These are phyloP conservation scores for Carassius auratus DNA, from an alignment of 2,113 vertebrate species.

Conservation along the genomic window DNA sequence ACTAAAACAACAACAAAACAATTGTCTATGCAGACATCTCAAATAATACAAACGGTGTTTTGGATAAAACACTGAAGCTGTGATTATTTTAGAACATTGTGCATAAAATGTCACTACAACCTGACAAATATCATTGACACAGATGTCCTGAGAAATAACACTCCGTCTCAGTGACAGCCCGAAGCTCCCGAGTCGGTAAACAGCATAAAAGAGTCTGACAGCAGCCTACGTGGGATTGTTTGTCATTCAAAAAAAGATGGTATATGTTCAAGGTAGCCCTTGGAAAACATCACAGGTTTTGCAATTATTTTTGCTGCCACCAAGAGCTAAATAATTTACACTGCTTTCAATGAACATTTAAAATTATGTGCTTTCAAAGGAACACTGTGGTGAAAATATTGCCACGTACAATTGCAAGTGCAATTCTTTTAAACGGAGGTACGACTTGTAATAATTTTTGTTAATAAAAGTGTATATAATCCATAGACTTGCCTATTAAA, in stretches of 20 bases:
- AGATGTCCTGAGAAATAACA: constrained; percentile 14
- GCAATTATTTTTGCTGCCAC: not conserved
- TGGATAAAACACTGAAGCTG: not conserved
- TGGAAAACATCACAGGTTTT: not conserved
- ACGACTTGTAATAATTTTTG: not conserved
- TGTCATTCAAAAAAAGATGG: not conserved
- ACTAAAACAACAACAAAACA: constrained; percentile 21
- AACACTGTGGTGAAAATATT: not conserved
- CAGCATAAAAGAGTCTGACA: constrained; percentile 6
- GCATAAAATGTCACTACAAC: not conserved
- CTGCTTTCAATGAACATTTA: not conserved
- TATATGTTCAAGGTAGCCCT: not conserved
- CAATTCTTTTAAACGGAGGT: not conserved
- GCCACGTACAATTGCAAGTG: not conserved
- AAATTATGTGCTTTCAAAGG: not conserved
- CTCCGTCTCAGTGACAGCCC: not conserved
- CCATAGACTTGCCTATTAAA: not conserved
- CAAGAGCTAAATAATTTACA: not conserved
- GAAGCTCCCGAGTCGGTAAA: not conserved
- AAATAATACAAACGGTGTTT: not conserved
- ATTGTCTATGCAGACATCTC: not conserved
- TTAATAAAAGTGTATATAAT: not conserved
- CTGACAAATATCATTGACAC: constrained; percentile 1
- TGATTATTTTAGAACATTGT: not conserved
- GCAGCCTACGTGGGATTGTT: not conserved